Base-by-base conservation (phyloP, 2,113 vertebrate genomes). In the Megaceryle maxima region DNA sequence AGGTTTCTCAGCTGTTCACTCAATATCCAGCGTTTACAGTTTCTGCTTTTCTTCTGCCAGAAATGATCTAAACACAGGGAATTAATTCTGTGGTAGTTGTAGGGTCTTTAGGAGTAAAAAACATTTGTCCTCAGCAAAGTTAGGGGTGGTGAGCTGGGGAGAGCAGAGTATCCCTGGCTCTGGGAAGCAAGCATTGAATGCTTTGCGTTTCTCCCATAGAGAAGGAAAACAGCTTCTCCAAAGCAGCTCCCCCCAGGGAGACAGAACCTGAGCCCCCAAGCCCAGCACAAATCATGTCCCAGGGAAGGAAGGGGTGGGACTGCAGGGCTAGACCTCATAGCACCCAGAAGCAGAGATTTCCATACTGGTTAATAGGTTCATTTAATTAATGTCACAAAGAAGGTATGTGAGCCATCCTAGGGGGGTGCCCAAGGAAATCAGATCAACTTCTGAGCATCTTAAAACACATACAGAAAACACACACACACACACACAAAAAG, bases 281-380 rank as follows among this genome's bases (percentile, higher is more conserved):
- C 15, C 20, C 2, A 1, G n/a, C 39, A 14, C 3, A 0, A 66
- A 46, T 10, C 55, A 8, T 51, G 50, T 51, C 50, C 50, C 50
- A 51, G 60, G n/a, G 31, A 67, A 76, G 78, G 67, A 43, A 29
- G 1, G 7, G 17, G 13, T 48, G 5, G 60, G 31, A 37, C 10
- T 1, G 0, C 3, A 4, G 0, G 9, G 46, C 13, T 7, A 33
- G 26, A 33, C 9, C 5, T 10, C 10, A 2, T 2, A 35, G 74
- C 20, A 50, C 28, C 59, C 29, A 9, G 22, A 24, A 51, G 50
- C 50, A 51, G 50, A 11, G 0, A 7, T 78, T 13, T 33, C 70
- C 37, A 14, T 7, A 10, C 4, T 21, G 43, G 14, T 7, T 39
- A 31, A 7, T 0, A 8, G 13, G 1, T 53, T 69, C 10, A 13